Base-by-base conservation (phyloP, 2,113 vertebrate species). In the Leiothrix lutea region DNA sequence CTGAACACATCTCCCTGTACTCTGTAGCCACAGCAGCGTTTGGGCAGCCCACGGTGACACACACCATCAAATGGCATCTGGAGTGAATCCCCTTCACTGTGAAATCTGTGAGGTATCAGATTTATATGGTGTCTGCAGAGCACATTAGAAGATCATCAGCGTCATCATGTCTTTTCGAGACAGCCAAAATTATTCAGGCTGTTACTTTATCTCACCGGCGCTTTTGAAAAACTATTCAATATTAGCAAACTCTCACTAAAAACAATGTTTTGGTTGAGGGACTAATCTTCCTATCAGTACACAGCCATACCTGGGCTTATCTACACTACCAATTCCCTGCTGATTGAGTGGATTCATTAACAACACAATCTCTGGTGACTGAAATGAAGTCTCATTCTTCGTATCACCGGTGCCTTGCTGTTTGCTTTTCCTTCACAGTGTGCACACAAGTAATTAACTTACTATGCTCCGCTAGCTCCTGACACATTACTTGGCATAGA, bases 361-460 rank as follows among this genome's bases (percentile, higher is more conserved):
- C 77, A 95, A 92, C 89, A 93, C 95, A 77, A 67, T 87, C 90
- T 96, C 92, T 47, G 92, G 95, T 28, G 81, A 97, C 95, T 95
- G 96, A 94, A 96, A 96, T 81, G 95, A 97, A 89, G 91, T 90
- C 92, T 97, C 93, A 62, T 92, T 96, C 88, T 96, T 95, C 50
- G 54, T 90, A 88, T 88, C 92, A 89, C 94, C 74, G 67, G 86
- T 95, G 94, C 94, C 94, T 74, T 85, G 90, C 94, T 96, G 85
- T 95, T 96, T 94, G 95, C 94, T 96, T 96, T 95, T 97, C 91
- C 90, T 85, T 92, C 95, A 95, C 78, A 93, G 95, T 96, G 82
- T 95, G 90, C 95, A 97, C 95, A 96, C 96, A 94, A 96, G 97
- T 97, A 98, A 98, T 97, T 97, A 98, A 95, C 97, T 96, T 94